A percentile compares a stretch with the other conserved stretches of the same genome.
Evolutionary conservation across 1,140 invertebrate genomes (phyloP).

Genomic region (Phthorimaea operculella): DNA sequence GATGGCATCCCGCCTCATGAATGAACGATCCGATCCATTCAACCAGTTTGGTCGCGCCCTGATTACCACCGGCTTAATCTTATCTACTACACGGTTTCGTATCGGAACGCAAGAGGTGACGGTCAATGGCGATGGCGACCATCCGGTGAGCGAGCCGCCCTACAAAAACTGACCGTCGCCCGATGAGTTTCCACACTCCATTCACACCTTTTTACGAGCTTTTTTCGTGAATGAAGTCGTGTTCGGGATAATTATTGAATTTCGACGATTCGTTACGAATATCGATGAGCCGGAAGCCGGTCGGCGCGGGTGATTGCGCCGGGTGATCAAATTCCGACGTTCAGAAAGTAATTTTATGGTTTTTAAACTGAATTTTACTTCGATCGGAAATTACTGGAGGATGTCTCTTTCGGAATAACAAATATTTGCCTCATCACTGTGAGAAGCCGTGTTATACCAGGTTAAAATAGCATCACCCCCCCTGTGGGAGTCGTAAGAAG

Average conservation of each 20-base stretch:
- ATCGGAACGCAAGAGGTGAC: slow-evolving; percentile 24
- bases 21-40: slow-evolving; percentile 56
- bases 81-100: slow-evolving; percentile 48
- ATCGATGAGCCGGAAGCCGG: slow-evolving; percentile 64
- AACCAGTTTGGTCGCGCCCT: slow-evolving; percentile 61
- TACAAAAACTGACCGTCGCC: slow-evolving; percentile 39
- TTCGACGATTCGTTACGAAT: slow-evolving; percentile 65
- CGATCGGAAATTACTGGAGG: slow-evolving; percentile 13
- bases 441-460: too few species aligned
- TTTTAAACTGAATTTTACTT: slow-evolving; percentile 50
- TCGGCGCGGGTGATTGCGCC: slow-evolving; percentile 52
- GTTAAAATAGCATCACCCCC: too few species aligned
- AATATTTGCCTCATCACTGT: not conserved
- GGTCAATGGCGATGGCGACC: slow-evolving; percentile 9
- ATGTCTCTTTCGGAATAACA: not conserved
- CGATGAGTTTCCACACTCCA: slow-evolving; percentile 44
- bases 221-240: slow-evolving; percentile 67
- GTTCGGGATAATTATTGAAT: slow-evolving; percentile 67
- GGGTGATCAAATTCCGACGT: slow-evolving; percentile 53
- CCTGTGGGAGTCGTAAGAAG: too few species aligned
- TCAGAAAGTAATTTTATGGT: slow-evolving; percentile 64
- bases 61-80: slow-evolving; percentile 57
- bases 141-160: slow-evolving; percentile 21
- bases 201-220: slow-evolving; percentile 62
- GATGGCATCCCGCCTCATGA: slow-evolving; percentile 55